These are phyloP conservation scores for Shinisaurus crocodilurus DNA, from an alignment of 2,113 vertebrate species.

Conservation along the genomic window DNA sequence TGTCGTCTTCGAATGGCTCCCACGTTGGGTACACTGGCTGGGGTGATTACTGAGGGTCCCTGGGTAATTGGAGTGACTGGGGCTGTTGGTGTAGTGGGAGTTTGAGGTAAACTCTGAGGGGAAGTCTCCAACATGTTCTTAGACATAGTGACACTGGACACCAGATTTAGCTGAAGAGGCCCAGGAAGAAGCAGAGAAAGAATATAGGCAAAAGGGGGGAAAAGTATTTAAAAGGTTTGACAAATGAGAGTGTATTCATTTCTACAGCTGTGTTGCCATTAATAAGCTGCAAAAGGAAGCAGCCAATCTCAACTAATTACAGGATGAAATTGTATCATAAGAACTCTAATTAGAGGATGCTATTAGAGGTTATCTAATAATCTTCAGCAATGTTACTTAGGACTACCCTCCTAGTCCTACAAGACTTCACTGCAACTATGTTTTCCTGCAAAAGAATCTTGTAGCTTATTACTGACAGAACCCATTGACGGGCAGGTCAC, in stretches of 20 bases:
- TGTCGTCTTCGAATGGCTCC: slow-evolving; percentile 98
- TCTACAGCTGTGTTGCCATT: slow-evolving; percentile 93
- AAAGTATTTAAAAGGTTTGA: slow-evolving; percentile 88
- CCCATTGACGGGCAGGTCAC: slow-evolving; percentile 75
- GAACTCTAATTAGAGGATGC: slow-evolving; percentile 98
- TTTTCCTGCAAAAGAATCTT: slow-evolving; percentile 71
- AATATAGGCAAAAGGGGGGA: slow-evolving; percentile 50
- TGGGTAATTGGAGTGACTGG: slow-evolving; percentile 98
- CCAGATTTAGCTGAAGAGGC: slow-evolving; percentile 94
- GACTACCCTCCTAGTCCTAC: slow-evolving; percentile 81
- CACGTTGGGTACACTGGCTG: slow-evolving; percentile 96
- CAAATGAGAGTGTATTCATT: slow-evolving; percentile 88
- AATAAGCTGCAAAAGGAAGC: slow-evolving; percentile 95
- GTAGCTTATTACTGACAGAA: slow-evolving; percentile 74
- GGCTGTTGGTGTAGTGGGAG: slow-evolving; percentile 97
- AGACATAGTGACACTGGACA: slow-evolving; percentile 99
- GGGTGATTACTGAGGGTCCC: slow-evolving; percentile 96
- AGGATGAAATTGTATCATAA: slow-evolving; percentile 99
- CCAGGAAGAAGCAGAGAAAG: slow-evolving; percentile 73
- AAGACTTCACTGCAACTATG: slow-evolving; percentile 74
- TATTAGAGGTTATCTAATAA: slow-evolving; percentile 98
- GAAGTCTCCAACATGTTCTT: slow-evolving; percentile 98
- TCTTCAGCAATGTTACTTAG: slow-evolving; percentile 90
- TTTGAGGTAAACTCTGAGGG: slow-evolving; percentile 99
- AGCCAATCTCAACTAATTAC: slow-evolving; percentile 99